These are phyloP conservation scores for Callipepla californica DNA, from an alignment of 2,113 vertebrate genomes.

Conservation along the genomic window DNA sequence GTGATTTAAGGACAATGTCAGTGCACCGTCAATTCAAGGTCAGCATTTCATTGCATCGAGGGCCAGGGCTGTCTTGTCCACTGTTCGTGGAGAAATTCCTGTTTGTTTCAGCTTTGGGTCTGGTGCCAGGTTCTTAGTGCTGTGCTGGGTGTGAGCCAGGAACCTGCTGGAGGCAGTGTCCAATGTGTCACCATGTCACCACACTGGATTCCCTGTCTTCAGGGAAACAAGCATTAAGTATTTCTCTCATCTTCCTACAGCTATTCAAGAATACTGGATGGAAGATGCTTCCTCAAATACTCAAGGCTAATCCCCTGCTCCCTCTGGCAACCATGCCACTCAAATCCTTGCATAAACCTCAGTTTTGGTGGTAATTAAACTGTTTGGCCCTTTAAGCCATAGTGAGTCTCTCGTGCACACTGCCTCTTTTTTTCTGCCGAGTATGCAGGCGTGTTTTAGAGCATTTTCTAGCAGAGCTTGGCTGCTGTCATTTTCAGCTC, in stretches of 20 bases:
- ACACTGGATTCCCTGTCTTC: background rate
- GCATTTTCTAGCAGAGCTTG: conserved; percentile 54
- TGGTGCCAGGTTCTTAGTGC: conserved; percentile 24
- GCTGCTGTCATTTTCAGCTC: conserved; percentile 65
- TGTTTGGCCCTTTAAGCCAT: conserved; percentile 17
- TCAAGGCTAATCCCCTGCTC: background rate
- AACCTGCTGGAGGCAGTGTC: conserved; percentile 17
- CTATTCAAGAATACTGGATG: conserved; percentile 17
- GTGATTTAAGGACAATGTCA: background rate
- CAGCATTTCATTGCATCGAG: background rate
- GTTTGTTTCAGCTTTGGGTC: conserved; percentile 41
- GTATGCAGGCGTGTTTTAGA: background rate
- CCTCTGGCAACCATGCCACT: background rate
- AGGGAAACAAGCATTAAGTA: background rate
- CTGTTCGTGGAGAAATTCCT: conserved; percentile 22
- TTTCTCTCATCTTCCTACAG: background rate
- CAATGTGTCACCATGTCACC: conserved; percentile 13
- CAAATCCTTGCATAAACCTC: conserved; percentile 5
- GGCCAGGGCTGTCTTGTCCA: background rate
- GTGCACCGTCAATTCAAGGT: background rate
- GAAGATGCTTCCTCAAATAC: background rate
- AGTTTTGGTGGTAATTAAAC: conserved; percentile 8
- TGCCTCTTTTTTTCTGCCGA: conserved; percentile 20
- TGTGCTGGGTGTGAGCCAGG: background rate
- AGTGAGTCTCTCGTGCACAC: background rate